Evolutionary conservation across 2,113 vertebrate genomes (phyloP).

Genomic region (Petrocephalus zakoni): DNA sequence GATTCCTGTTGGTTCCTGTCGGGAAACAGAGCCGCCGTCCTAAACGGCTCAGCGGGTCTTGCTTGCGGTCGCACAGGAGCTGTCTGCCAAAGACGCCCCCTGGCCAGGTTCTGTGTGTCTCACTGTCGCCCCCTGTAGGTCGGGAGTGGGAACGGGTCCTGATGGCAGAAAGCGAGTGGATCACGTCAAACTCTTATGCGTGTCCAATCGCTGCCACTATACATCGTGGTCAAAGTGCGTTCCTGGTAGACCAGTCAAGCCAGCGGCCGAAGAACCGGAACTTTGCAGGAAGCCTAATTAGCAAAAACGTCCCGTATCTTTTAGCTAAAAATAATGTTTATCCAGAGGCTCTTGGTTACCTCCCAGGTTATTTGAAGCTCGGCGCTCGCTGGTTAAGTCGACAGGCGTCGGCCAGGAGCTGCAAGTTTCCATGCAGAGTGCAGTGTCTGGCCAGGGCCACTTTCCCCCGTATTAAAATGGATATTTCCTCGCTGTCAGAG

Average conservation of each 20-base stretch:
- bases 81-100: background rate
- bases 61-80: background rate
- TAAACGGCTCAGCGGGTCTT: background rate
- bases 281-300: background rate
- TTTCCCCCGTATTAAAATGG: constrained; percentile 63
- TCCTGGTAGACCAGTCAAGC: background rate
- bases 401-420: constrained; percentile 56
- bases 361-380: background rate
- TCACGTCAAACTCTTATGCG: constrained; percentile 11
- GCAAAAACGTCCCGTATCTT: background rate
- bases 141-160: background rate
- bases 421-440: constrained; percentile 63
- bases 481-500: constrained; percentile 67
- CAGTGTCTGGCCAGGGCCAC: constrained; percentile 67
- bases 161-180: background rate
- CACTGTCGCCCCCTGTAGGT: background rate
- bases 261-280: background rate
- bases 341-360: background rate
- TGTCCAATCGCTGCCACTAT: constrained; percentile 30
- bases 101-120: background rate
- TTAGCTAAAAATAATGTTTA: background rate
- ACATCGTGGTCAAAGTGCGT: constrained; percentile 19
- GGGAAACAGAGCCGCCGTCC: background rate
- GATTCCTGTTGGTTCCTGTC: background rate
- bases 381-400: constrained; percentile 26